Percentiles rank a stretch among this genome's conserved stretches.
Conservation (phyloP, 2,113 vertebrate genomes). For the Phoxinus phoxinus region DNA sequence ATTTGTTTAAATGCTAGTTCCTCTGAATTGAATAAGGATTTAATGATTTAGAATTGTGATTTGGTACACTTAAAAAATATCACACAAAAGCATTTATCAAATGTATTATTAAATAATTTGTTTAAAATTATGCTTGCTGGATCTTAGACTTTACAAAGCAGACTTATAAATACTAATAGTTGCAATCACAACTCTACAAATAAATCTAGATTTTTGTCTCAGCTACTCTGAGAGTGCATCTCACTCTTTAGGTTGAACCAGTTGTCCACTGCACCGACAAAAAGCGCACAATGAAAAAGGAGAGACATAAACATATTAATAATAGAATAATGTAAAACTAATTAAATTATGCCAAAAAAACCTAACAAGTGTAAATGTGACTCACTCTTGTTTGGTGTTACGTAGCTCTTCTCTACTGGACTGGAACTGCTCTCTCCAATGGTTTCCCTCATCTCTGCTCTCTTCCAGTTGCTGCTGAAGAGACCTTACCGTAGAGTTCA, state of each 20-base stretch:
- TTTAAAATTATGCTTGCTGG: neutral
- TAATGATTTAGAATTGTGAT: neutral
- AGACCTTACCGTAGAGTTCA: constrained; percentile 80
- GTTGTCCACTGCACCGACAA: constrained; percentile 26
- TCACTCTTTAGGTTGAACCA: constrained; percentile 37
- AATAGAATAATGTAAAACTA: neutral
- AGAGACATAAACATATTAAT: constrained; percentile 17
- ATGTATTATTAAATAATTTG: neutral
- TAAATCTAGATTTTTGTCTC: constrained; percentile 27
- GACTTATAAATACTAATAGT: neutral
- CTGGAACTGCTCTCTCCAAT: constrained; percentile 95
- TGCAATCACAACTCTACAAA: constrained; percentile 29
- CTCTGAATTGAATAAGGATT: neutral
- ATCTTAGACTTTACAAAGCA: neutral
- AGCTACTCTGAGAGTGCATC: constrained; percentile 13
- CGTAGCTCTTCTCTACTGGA: constrained; percentile 86
- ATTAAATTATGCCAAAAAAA: neutral
- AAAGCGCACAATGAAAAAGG: neutral
- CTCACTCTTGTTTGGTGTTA: constrained; percentile 88
- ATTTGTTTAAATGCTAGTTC: neutral
- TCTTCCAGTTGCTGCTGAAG: constrained; percentile 90
- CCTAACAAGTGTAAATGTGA: neutral
- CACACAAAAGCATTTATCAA: neutral
- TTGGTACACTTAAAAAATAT: neutral
- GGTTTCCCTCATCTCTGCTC: constrained; percentile 85